Evolutionary conservation across 37 sponge, comb jelly and placozoan genomes (phyloP), one percentile per base, ranked within the genome.

Genomic region (Halisarca cf. caerulea): DNA sequence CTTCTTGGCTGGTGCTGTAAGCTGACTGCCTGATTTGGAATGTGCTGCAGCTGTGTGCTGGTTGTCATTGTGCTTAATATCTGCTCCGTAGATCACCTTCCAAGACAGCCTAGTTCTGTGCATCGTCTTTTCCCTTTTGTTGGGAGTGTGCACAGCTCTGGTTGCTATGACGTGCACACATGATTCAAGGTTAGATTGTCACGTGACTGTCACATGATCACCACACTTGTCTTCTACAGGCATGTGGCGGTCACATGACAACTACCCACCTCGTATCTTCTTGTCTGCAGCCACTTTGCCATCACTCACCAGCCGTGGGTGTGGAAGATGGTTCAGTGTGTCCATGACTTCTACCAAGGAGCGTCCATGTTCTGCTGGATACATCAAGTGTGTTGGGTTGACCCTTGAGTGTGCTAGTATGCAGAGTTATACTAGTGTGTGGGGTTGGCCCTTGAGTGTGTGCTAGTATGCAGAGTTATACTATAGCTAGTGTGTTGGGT

Each of bases 291-390:
- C 59, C 97, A 97, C 74, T 97, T 95, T 92, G 88, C 97, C 24
- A 59, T 97, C 74, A 95, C 97, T 23, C 92, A 94, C 74, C 95
- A 95, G 85, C 97, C 97, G 5, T 95, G 97, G 95, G 96, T 97
- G 71, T 97, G 97, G 97, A 87, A 75, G 59, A 9, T 90, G 41
- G 87, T 92, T 20, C 91, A 93, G 33, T 47, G 47, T 51, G 87
- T 87, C 3, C 93, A 97, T 64, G 95, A 96, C 59, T 88, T 94
- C 75, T 89, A 69, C 66, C 82, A 89, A 20, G 97, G 97, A 55
- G 90, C 90, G 0, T 96, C 97, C 45, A 86, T 91, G 80, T 85
- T 86, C 23, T 66, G 80, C 0, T 97, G 97, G 97, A 90, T 83
- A 23, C 78, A 97, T 66, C 97, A 92, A 82, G 93, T 92, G 24